A percentile compares a stretch with the other conserved stretches of the same genome.
These are phyloP conservation scores for Nannobrachium achirus DNA, from an alignment of 2,113 vertebrate species.

Conservation along the genomic window DNA sequence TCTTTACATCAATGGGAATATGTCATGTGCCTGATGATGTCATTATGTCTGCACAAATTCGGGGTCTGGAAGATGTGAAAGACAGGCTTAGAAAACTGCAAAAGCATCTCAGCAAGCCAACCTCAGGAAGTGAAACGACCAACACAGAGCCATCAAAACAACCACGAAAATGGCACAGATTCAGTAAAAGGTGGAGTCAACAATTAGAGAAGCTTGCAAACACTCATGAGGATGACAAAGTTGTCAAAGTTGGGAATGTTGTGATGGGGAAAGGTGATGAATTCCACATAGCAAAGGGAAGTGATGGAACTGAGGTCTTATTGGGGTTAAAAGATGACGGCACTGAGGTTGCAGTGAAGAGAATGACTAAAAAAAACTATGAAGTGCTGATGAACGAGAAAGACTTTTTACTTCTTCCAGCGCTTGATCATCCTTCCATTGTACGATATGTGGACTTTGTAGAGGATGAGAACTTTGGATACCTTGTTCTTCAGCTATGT, in stretches of 20 bases:
- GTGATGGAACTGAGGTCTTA: slow-evolving; percentile 12
- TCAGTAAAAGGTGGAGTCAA: neutral
- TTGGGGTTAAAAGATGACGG: slow-evolving; percentile 20
- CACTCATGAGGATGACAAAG: too few relatives aligned
- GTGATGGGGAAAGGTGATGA: too few relatives aligned
- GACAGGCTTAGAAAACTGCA: slow-evolving; percentile 27
- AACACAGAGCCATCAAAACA: neutral
- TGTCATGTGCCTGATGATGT: too few relatives aligned
- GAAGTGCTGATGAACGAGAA: slow-evolving; percentile 38
- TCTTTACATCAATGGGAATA: too few relatives aligned
- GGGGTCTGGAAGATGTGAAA: slow-evolving; percentile 30
- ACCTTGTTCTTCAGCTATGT: too few relatives aligned
- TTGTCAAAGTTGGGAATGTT: too few relatives aligned
- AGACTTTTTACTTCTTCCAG: slow-evolving; percentile 31
- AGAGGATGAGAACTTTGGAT: too few relatives aligned
- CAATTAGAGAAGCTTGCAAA: too few relatives aligned
- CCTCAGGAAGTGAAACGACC: too few relatives aligned
- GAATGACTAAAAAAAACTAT: slow-evolving; percentile 31
- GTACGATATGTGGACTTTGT: too few relatives aligned
- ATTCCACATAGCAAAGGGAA: too few relatives aligned
- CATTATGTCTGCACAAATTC: too few relatives aligned
- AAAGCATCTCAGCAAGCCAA: slow-evolving; percentile 9
- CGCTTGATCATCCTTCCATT: slow-evolving; percentile 36
- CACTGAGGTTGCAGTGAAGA: slow-evolving; percentile 27
- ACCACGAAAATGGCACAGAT: neutral